phyloP scores from a whole-genome alignment of 37 sponge, comb jelly and placozoan genomes.

The Dysidea cf. avara region DNA sequence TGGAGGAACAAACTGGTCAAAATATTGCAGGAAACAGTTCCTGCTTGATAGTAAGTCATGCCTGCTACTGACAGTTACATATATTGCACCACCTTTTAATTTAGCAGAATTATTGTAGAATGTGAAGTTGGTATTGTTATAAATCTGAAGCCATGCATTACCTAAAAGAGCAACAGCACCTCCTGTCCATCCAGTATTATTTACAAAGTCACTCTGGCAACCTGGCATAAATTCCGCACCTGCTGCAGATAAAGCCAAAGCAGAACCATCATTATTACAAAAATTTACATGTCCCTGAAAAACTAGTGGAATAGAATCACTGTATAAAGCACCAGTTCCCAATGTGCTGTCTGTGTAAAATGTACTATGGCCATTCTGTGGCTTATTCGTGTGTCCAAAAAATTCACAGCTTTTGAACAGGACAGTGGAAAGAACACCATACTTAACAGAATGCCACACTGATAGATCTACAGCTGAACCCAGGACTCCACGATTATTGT shows the following conservation, averaged over 20 bases:
- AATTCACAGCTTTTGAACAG: conserved; percentile 26
- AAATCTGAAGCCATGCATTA: background rate
- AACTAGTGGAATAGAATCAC: conserved; percentile 26
- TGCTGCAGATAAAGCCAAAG: conserved; percentile 2
- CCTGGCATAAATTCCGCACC: background rate
- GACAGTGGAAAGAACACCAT: background rate
- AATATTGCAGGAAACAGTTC: conserved; percentile 32
- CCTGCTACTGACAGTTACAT: background rate
- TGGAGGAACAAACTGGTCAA: background rate
- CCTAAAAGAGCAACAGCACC: conserved; percentile 25
- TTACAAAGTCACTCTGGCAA: background rate
- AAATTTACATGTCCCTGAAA: conserved; percentile 2
- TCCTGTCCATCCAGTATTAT: conserved; percentile 17
- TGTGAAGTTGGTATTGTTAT: background rate
- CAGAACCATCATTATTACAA: conserved; percentile 8
- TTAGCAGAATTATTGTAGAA: conserved; percentile 12
- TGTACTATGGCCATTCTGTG: background rate
- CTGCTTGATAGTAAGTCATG: conserved; percentile 32
- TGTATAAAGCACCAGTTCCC: conserved; percentile 38
- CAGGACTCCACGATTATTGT: conserved; percentile 17
- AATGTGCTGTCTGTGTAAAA: background rate
- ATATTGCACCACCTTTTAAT: conserved; percentile 25
- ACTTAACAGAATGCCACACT: background rate
- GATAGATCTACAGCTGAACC: conserved; percentile 45
- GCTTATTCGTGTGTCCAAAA: background rate